Evolutionary conservation across 1,140 invertebrate species (phyloP).

Genomic region (Drosophila simulans): DNA sequence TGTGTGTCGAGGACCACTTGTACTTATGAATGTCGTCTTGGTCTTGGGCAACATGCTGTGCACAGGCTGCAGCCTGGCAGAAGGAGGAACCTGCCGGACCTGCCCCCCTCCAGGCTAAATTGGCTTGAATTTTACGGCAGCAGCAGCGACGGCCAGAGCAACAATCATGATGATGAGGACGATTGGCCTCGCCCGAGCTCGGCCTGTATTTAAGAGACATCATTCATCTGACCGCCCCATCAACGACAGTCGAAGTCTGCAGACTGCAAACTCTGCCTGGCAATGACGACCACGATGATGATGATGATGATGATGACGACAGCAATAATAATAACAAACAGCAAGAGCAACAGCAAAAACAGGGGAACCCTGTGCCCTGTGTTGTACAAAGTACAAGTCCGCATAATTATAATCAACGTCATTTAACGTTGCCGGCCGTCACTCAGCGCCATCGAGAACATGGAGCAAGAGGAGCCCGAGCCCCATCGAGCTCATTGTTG

Average conservation of each 20-base stretch:
- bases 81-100: slow-evolving; percentile 65
- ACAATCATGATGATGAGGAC: slow-evolving; percentile 56
- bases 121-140: slow-evolving; percentile 80
- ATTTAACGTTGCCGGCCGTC: slow-evolving; percentile 82
- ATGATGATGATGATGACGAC: slow-evolving; percentile 61
- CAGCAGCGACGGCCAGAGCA: slow-evolving; percentile 39
- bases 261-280: slow-evolving; percentile 28
- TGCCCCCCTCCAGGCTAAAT: slow-evolving; percentile 68
- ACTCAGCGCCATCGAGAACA: slow-evolving; percentile 73
- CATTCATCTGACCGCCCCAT: slow-evolving; percentile 79
- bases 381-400: slow-evolving; percentile 79
- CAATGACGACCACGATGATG: slow-evolving; percentile 42
- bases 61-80: slow-evolving; percentile 10
- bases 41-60: slow-evolving; percentile 70
- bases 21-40: slow-evolving; percentile 58
- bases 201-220: slow-evolving; percentile 81
- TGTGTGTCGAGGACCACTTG: slow-evolving; percentile 26
- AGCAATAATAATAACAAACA: slow-evolving; percentile 76
- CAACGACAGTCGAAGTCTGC: slow-evolving; percentile 64
- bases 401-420: slow-evolving; percentile 83
- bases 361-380: slow-evolving; percentile 49
- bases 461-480: slow-evolving; percentile 15
- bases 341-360: slow-evolving; percentile 26
- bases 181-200: slow-evolving; percentile 68
- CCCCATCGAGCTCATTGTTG: slow-evolving; percentile 69